Evolutionary conservation across 2,888 invertebrate species (phyloP), one percentile per base, ranked within the genome.

Genomic region (Caradrina clavipalpis): DNA sequence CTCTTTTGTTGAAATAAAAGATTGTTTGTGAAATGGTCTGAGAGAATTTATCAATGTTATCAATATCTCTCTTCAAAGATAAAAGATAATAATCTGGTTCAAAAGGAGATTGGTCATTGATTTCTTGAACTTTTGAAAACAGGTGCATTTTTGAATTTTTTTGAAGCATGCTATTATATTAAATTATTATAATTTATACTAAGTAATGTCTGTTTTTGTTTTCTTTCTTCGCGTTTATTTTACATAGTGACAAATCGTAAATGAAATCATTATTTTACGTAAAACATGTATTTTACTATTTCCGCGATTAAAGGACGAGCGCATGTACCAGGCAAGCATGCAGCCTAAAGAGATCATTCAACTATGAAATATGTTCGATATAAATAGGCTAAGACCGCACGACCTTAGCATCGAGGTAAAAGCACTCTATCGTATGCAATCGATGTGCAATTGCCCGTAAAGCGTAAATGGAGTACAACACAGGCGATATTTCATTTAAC

Each of bases 361-460:
- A 83, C 86, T 87, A 82, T 87, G 80, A 86, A 86, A 86, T 82
- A 74, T 80, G 74, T 72, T 83, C 77, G 78, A 73, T 82, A 87
- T 90, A 92, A 93, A 93, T 94, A 95, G 91, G 82, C 85, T 82
- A 81, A 88, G 86, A 89, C 89, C 89, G 86, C 73, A 83, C 90
- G 94, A 92, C 92, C 93, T 93, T 90, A 90, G 69, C 80, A 83
- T 73, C 81, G 85, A 89, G 90, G 92, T 92, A 90, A 92, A 92
- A 86, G 88, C 94, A 89, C 81, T 94, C 90, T 89, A 91, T 92
- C 91, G 92, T 87, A 86, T 90, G 91, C 92, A 95, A 93, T 94
- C 93, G 90, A 93, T 95, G 92, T 92, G 88, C 91, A 95, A 91
- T 91, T 89, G 87, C 85, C 87, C 86, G 88, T 83, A 88, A 85